Evolutionary conservation across 1,140 invertebrate species (phyloP).

Genomic region (Gryon sp.): DNA sequence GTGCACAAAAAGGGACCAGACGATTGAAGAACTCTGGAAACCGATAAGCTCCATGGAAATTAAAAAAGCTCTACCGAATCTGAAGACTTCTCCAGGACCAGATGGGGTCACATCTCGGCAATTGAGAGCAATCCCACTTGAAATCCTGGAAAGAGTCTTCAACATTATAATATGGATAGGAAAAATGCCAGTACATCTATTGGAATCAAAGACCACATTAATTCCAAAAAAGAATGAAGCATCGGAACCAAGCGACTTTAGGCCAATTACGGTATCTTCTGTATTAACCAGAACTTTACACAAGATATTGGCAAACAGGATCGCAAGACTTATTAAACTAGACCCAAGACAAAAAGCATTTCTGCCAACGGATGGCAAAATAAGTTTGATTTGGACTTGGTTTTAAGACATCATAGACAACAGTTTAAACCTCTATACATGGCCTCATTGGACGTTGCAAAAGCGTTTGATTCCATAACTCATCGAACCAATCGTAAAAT

Average conservation of each 20-base stretch:
- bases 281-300: slow-evolving; percentile 66
- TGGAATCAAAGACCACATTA: slow-evolving; percentile 33
- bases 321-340: slow-evolving; percentile 17
- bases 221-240: slow-evolving; percentile 59
- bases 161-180: too few relatives aligned
- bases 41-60: too few relatives aligned
- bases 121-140: too few relatives aligned
- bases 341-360: slow-evolving; percentile 61
- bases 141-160: too few relatives aligned
- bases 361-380: slow-evolving; percentile 58
- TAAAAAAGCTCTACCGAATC: too few relatives aligned
- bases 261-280: slow-evolving; percentile 75
- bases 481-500: slow-evolving; percentile 48
- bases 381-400: slow-evolving; percentile 29
- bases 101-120: too few relatives aligned
- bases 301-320: slow-evolving; percentile 66
- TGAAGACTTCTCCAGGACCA: too few relatives aligned
- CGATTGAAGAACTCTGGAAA: too few relatives aligned
- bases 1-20: too few relatives aligned
- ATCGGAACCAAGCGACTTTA: slow-evolving; percentile 20
- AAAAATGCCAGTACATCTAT: not conserved
- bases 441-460: slow-evolving; percentile 64
- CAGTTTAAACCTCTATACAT: slow-evolving; percentile 21
- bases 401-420: slow-evolving; percentile 10
- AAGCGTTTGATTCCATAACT: slow-evolving; percentile 75